Evolutionary conservation across 2,797 vertebrate genomes (phyloP).

Genomic region (Malurus leucopterus): DNA sequence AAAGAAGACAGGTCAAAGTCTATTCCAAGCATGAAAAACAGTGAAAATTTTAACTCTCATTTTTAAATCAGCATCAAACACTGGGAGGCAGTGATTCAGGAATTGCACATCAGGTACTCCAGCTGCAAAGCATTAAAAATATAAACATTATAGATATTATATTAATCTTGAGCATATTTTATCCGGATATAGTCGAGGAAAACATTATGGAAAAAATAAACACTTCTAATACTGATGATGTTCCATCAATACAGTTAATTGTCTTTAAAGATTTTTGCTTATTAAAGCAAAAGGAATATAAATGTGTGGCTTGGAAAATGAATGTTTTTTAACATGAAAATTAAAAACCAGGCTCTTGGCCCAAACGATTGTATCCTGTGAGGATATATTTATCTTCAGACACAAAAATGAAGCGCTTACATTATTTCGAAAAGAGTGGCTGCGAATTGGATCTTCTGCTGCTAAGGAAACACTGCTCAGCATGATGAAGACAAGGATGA

Average conservation of each 20-base stretch:
- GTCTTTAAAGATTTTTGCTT: neutral
- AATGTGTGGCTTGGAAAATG: neutral
- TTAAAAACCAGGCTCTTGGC: neutral
- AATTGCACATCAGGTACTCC: neutral
- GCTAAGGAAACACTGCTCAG: slow-evolving; percentile 96
- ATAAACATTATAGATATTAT: neutral
- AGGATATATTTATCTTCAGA: neutral
- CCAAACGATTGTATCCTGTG: neutral
- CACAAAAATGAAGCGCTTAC: slow-evolving; percentile 76
- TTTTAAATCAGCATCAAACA: neutral
- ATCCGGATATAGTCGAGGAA: neutral
- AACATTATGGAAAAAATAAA: neutral
- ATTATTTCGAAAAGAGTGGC: slow-evolving; percentile 92
- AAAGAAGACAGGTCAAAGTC: neutral
- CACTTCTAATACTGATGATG: neutral
- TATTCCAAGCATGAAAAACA: neutral
- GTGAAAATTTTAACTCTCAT: neutral
- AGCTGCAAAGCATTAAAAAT: neutral
- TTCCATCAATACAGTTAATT: neutral
- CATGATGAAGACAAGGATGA: slow-evolving; percentile 99
- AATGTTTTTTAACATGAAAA: neutral
- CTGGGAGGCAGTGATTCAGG: neutral
- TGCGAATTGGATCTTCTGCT: slow-evolving; percentile 96
- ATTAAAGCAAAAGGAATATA: neutral
- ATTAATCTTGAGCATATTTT: neutral